Evolutionary conservation across 2,888 invertebrate species (phyloP).

Genomic region (Ptychoptera contaminata): DNA sequence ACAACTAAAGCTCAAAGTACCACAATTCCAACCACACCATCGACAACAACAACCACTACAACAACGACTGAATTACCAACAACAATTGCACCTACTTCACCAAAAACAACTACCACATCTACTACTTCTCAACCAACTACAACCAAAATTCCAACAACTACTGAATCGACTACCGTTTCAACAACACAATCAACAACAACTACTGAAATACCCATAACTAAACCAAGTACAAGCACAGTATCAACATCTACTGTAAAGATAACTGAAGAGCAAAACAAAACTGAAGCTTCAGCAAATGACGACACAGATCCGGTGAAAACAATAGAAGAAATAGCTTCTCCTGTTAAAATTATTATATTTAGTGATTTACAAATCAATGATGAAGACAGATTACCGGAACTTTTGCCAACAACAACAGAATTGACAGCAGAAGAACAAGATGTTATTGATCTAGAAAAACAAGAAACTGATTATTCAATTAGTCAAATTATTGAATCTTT

Average conservation of each 20-base stretch:
- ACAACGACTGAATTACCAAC: constrained; percentile 12
- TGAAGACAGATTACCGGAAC: neutral
- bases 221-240: no score
- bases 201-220: no score
- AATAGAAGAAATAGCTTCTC: neutral
- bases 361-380: neutral
- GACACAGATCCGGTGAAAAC: neutral
- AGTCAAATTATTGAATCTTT: constrained; percentile 8
- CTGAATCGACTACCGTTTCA: neutral
- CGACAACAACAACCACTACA: constrained; percentile 6
- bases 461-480: neutral
- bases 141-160: neutral
- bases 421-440: no score
- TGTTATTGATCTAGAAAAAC: no score
- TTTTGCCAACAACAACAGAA: no score
- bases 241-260: no score
- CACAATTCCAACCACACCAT: constrained; percentile 7
- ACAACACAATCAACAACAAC: no score
- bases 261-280: no score
- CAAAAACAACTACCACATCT: constrained; percentile 9
- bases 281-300: neutral
- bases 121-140: neutral
- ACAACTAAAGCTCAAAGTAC: constrained; percentile 14
- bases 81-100: constrained; percentile 18
- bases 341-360: no score